Evolutionary conservation across 2,888 invertebrate genomes (phyloP), one percentile per base, ranked within the genome.

Genomic region (Napeogenes sylphis): DNA sequence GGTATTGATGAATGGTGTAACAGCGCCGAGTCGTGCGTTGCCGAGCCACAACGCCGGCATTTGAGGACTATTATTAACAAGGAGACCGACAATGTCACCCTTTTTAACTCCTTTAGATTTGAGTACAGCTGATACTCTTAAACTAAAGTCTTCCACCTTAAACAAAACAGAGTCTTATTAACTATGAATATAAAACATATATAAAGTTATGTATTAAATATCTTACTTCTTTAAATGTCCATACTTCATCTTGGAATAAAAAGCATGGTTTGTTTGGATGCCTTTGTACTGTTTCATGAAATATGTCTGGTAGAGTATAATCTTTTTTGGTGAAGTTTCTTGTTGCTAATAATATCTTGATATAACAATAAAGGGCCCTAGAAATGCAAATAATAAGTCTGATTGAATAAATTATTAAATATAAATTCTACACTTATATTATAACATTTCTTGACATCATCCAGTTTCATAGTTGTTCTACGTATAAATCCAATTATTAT

Each of bases 41-140:
- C 99, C 99, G 68, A 99, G 90, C 99, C 99, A 99, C 38, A 95
- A 92, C 55, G 95, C 96, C 0, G 98, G 95, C 82, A 95, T 97
- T 82, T 99, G 97, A 0, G 98, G 96, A 51, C 97, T 93, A 84
- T 98, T 99, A 83, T 97, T 98, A 86, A 98, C 92, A 71, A 97
- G 92, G 35, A 99, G 85, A 0, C 96, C 98, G 0, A 99, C 95
- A 4, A 95, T 93, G 81, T 98, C 96, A 0, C 98, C 98, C 75
- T 95, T 95, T 71, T 94, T 93, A 69, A 95, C 94, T 32, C 97
- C 97, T 68, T 95, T 94, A 2, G 92, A 92, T 74, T 94, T 94
- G 76, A 98, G 94, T 13, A 94, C 92, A 60, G 96, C 95, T 1
- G 96, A 96, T 45, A 98, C 92, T 67, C 95, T 94, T 80, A 97